Base-by-base conservation (phyloP, 2,797 vertebrate genomes). In the Sebastes cheni region DNA sequence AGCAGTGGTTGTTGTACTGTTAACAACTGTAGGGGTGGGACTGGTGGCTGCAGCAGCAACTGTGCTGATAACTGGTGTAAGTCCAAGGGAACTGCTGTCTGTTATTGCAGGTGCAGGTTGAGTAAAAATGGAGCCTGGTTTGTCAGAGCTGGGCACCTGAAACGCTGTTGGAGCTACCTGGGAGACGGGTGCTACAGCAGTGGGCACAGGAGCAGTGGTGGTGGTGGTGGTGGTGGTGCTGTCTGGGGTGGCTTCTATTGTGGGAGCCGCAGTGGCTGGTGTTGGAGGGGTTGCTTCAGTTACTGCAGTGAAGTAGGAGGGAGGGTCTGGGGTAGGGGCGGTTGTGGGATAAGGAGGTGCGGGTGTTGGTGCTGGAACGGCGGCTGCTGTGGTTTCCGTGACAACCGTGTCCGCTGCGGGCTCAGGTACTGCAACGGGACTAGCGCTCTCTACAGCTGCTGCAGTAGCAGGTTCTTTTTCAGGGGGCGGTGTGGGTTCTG, bases 51-150 rank as follows among this genome's bases (percentile, higher is more conserved):
- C 6, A 2, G 82, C 23, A 10, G 87, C 73, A 11, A 75, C 85
- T 1, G 95, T 94, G 80, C 39, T 90, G 61, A 94, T 89, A 9
- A 87, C 86, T 1, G 91, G 80, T 54, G 86, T 42, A 16, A 81
- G 59, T 2, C 75, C 87, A 4, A 94, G 20, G 2, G 92, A 86
- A 20, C 80, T 84, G 82, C 86, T 89, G 36, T 91, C 88, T 13
- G 92, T 92, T 7, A 59, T 75, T 27, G 55, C 76, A 5, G 83
- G 67, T 1, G 66, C 6, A 3, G 92, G 80, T 54, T 93, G 93
- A 36, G 93, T 89, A 16, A 96, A 96, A 81, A 96, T 95, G 73
- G 95, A 96, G 11, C 95, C 96, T 5, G 95, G 95, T 81, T 92
- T 93, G 34, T 95, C 93, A 11, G 94, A 95, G 1, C 30, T 56